These are phyloP conservation scores for Nymphalis io DNA, from an alignment of 1,140 invertebrate species.

Conservation along the genomic window DNA sequence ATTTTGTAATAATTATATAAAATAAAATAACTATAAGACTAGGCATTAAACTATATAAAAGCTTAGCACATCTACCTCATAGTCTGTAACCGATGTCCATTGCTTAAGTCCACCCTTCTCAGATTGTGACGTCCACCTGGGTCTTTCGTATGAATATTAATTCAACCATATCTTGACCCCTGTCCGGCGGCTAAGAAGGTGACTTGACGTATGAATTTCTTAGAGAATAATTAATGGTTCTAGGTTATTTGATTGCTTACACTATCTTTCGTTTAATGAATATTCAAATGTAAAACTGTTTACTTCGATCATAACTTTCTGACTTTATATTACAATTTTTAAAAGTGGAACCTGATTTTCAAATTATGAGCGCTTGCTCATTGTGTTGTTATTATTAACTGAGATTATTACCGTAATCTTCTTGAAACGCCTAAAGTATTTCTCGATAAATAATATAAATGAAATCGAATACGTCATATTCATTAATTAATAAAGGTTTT, in stretches of 20 bases:
- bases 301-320: conserved; percentile 5
- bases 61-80: conserved; percentile 21
- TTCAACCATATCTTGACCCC: conserved; percentile 79
- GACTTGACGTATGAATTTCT: conserved; percentile 77
- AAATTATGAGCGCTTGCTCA: no score
- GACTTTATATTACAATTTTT: not conserved
- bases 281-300: conserved; percentile 34
- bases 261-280: conserved; percentile 35
- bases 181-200: conserved; percentile 61
- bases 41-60: conserved; percentile 24
- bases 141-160: conserved; percentile 79
- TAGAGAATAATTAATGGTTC: conserved; percentile 69
- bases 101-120: conserved; percentile 74
- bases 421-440: no score
- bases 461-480: no score
- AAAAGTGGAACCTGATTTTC: not conserved
- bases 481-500: no score
- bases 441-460: no score
- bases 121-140: conserved; percentile 78
- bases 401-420: no score
- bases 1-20: not conserved
- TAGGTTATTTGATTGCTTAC: conserved; percentile 48
- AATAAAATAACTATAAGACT: no score
- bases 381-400: no score
- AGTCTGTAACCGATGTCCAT: conserved; percentile 60